Conservation (phyloP, 2,888 invertebrate genomes). For the Acanthosepion pharaonis region DNA sequence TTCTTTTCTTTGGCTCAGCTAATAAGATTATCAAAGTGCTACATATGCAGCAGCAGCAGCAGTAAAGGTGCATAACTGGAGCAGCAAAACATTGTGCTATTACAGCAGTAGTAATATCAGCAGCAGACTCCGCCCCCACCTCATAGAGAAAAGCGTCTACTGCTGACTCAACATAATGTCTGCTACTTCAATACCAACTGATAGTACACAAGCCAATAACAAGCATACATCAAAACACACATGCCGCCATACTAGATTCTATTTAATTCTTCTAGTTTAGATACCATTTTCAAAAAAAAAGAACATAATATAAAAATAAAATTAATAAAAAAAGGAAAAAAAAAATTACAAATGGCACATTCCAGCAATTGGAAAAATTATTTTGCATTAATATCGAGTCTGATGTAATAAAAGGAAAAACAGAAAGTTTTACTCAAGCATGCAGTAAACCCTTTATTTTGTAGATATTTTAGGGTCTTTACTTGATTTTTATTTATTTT, state of each 20-base stretch:
- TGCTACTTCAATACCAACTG: not conserved
- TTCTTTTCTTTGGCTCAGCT: not conserved
- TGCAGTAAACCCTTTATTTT: not conserved
- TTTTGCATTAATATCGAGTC: not conserved
- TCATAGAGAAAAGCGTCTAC: not conserved
- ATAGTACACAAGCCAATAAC: conserved; percentile 33
- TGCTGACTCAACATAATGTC: conserved; percentile 23
- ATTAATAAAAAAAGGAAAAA: too few species aligned
- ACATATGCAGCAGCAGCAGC: conserved; percentile 11
- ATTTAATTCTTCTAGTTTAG: not conserved
- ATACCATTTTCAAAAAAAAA: not conserved
- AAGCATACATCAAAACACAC: not conserved
- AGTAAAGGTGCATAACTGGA: not conserved
- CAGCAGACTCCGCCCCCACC: conserved; percentile 15
- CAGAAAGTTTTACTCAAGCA: not conserved
- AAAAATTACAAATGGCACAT: not conserved
- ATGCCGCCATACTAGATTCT: not conserved
- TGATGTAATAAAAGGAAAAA: not conserved
- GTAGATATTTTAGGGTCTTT: not conserved
- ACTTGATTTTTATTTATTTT: not conserved
- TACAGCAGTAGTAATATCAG: not conserved
- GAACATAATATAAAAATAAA: not conserved
- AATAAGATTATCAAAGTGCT: conserved; percentile 33
- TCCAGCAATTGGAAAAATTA: not conserved
- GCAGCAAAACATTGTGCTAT: conserved; percentile 33